Base-by-base conservation (phyloP, 2,797 vertebrate species). In the Microctenopoma lineatum region DNA sequence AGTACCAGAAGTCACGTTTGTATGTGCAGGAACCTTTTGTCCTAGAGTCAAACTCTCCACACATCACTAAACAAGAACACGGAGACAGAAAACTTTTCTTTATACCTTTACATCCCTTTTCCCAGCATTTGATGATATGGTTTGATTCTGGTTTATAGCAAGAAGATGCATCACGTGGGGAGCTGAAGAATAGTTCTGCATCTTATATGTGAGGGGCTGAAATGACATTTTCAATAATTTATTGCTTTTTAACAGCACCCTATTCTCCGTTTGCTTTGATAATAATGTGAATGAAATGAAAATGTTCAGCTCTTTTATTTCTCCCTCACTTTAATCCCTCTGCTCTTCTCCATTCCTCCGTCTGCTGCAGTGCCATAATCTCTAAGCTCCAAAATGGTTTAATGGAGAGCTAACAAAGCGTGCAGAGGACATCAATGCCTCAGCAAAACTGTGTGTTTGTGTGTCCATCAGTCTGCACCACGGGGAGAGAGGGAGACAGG, bases 321-420 rank as follows among this genome's bases (percentile, higher is more conserved):
- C 57, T 12, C 39, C 41, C 60, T 55, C 32, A 36, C 25, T 46
- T 42, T 73, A 26, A 66, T 66, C 52, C 46, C 44, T 66, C 15
- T 71, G 50, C 10, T 54, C 48, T 13, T 56, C 68, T 29, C 45
- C n/a, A 4, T 36, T 16, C 47, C 61, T 45, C 66, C 69, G 53
- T 62, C 50, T 70, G 51, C 61, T 78, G 78, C 72, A 77, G 68
- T 70, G 70, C 80, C 73, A 52, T 2, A 57, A 42, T 86, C 81
- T 48, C 36, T 75, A 25, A 63, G 47, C 68, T 61, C 81, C 73
- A 76, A 84, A 86, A 79, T 51, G 73, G 59, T 84, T 86, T 89
- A 88, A 91, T 89, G 84, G 85, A 84, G 78, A 84, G 74, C 55
- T 77, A 87, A 85, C 79, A 84, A 87, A 79, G 66, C 76, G 47